These are phyloP conservation scores for Danio choprae DNA, from an alignment of 2,797 vertebrate genomes.

Conservation along the genomic window DNA sequence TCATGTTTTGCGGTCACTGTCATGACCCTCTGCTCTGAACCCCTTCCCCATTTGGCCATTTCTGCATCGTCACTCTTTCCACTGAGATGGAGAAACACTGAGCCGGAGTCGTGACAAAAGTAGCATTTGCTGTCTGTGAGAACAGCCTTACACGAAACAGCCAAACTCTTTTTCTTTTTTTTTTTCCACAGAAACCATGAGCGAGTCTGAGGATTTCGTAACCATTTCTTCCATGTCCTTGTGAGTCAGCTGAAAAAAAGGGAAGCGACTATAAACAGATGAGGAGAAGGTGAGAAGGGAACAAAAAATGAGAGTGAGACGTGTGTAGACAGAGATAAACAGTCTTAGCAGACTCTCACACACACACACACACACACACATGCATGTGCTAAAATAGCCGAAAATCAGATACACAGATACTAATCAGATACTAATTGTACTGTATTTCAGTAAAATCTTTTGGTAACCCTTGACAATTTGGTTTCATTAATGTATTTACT, in stretches of 20 bases:
- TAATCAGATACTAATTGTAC: too few relatives aligned
- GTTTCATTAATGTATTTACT: too few relatives aligned
- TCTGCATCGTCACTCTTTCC: slow-evolving; percentile 77
- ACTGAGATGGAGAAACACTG: slow-evolving; percentile 64
- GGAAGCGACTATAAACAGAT: slow-evolving; percentile 73
- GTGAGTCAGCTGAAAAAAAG: slow-evolving; percentile 76
- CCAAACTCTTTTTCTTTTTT: slow-evolving; percentile 57
- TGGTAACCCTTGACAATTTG: too few relatives aligned
- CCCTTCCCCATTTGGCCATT: slow-evolving; percentile 40
- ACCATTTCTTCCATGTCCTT: slow-evolving; percentile 63
- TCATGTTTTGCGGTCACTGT: slow-evolving; percentile 44
- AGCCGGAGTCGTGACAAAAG: slow-evolving; percentile 18
- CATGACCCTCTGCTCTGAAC: slow-evolving; percentile 47
- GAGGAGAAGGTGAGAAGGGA: slow-evolving; percentile 62
- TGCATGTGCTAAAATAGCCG: too few relatives aligned
- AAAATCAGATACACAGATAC: too few relatives aligned
- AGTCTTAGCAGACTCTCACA: background rate
- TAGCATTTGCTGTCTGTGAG: slow-evolving; percentile 41
- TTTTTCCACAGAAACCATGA: slow-evolving; percentile 73
- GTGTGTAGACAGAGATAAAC: background rate
- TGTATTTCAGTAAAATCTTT: background rate
- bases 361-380: background rate
- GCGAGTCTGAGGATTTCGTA: slow-evolving; percentile 75
- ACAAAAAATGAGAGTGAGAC: slow-evolving; percentile 11
- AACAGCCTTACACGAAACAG: slow-evolving; percentile 59